Evolutionary conservation across 1,140 invertebrate genomes (phyloP), one percentile per base, ranked within the genome.

Genomic region (Zaprionus ghesquierei): DNA sequence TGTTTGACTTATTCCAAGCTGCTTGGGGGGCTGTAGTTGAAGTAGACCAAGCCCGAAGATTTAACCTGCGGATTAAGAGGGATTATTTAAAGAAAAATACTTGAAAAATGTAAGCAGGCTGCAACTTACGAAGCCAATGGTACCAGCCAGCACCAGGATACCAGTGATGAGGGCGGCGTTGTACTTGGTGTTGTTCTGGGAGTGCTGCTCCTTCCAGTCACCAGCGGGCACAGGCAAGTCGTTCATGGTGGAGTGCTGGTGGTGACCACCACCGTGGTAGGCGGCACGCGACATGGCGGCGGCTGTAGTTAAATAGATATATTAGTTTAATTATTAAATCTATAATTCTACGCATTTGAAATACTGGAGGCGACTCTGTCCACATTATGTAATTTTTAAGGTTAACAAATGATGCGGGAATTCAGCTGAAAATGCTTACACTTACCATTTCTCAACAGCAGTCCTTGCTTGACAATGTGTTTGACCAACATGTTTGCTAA

Each of bases 141-240:
- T 94, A 44, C 92, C 92, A 22, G 92, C 79, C 22, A 94, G 75
- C 69, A 94, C 93, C 29, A 92, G 90, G 70, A 96, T 66, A n/a
- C 96, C 95, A 51, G 93, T 78, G 25, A 93, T 69, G n/a, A 97
- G 92, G 20, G 94, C 92, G 8, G 93, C 81, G 82, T 96, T 97
- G 92, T 96, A 95, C 81, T 93, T 94, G 58, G 92, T 92, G 75
- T 97, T 94, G 29, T 93, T 93, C 25, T 93, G 93, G 61, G 95
- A 93, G 85, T 96, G 90, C 29, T 94, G 84, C 18, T 95, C 94
- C 79, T 95, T 92, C 96, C 96, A 97, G 10, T 94, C 94, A 23
- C 96, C 96, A 53, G 93, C 92, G 5, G 96, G 96, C 13, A 94
- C 93, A 4, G 95, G 95, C 81, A 96, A 84, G 77, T 97, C 96